phyloP scores from a whole-genome alignment of 2,888 invertebrate species.

The Drosophila paranaensis region DNA sequence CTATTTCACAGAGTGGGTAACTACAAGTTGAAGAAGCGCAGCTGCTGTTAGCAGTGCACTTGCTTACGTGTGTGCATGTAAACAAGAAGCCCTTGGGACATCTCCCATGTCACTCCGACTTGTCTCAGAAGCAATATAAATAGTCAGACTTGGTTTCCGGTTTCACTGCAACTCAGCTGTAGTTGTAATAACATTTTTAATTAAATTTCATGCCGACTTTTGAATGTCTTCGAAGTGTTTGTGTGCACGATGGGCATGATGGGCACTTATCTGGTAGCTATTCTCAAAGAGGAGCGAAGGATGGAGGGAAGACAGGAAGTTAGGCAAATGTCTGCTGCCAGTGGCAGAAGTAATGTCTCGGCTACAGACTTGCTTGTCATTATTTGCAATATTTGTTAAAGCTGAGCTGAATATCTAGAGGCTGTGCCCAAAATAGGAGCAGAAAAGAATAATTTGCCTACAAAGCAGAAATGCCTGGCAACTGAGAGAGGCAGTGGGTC shows the following conservation, averaged over 20 bases:
- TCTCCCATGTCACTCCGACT: background rate
- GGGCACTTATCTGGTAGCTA: constrained; percentile 38
- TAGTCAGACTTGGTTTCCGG: constrained; percentile 9
- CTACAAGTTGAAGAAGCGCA: no score
- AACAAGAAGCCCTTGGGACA: background rate
- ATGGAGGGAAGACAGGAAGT: background rate
- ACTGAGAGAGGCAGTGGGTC: constrained; percentile 40
- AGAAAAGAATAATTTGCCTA: constrained; percentile 55
- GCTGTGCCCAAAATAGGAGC: constrained; percentile 16
- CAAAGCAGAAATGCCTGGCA: constrained; percentile 34
- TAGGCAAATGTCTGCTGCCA: constrained; percentile 10
- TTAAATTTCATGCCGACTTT: constrained; percentile 80
- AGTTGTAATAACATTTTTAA: constrained; percentile 80
- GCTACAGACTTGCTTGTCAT: constrained; percentile 49
- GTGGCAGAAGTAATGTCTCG: constrained; percentile 21
- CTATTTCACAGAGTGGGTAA: background rate
- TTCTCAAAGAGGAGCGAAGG: no score
- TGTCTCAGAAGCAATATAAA: background rate
- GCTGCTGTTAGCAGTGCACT: background rate
- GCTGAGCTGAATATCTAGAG: constrained; percentile 59
- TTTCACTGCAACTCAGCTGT: constrained; percentile 34
- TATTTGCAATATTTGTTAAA: constrained; percentile 68
- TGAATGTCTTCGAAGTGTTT: constrained; percentile 46
- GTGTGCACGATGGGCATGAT: constrained; percentile 29
- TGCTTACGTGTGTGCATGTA: background rate